A percentile compares a stretch with the other conserved stretches of the same genome.
Evolutionary conservation across 2,797 vertebrate species (phyloP).

Genomic region (Chaenodraco wilsoni): DNA sequence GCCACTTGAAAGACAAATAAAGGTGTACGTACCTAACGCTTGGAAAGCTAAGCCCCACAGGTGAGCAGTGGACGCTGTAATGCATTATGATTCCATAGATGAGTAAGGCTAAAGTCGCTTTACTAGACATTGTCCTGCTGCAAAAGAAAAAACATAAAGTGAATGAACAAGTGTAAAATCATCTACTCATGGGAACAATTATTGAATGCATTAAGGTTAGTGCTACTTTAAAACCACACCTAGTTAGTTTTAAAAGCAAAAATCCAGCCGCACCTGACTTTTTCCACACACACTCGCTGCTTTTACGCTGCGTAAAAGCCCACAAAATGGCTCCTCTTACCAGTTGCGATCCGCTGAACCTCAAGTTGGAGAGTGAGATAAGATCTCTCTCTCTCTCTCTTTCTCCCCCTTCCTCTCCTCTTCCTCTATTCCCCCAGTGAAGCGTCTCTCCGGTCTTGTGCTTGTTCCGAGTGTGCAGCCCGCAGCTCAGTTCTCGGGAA

Average conservation of each 20-base stretch:
- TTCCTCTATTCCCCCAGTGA: constrained; percentile 45
- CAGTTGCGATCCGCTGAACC: constrained; percentile 72
- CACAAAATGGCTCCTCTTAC: constrained; percentile 68
- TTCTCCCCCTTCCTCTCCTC: constrained; percentile 41
- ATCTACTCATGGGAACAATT: background rate
- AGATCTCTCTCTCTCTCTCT: constrained; percentile 77
- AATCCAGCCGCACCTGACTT: constrained; percentile 17
- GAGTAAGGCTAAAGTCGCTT: constrained; percentile 90
- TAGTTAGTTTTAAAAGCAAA: constrained; percentile 26
- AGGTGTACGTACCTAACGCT: constrained; percentile 87
- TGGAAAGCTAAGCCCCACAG: constrained; percentile 89
- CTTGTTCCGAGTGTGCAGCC: constrained; percentile 81
- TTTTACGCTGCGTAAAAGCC: constrained; percentile 64
- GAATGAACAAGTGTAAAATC: background rate
- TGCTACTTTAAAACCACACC: constrained; percentile 24
- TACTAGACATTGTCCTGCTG: constrained; percentile 93
- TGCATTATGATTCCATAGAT: constrained; percentile 95
- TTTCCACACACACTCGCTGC: constrained; percentile 1
- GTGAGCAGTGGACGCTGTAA: constrained; percentile 90
- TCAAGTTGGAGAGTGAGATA: constrained; percentile 82
- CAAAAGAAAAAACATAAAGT: constrained; percentile 50
- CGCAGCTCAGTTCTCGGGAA: constrained; percentile 79
- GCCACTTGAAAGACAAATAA: background rate
- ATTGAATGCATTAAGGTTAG: background rate
- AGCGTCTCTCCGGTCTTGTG: constrained; percentile 73